Conservation (phyloP, 2,797 vertebrate genomes). For the Chelmon rostratus region DNA sequence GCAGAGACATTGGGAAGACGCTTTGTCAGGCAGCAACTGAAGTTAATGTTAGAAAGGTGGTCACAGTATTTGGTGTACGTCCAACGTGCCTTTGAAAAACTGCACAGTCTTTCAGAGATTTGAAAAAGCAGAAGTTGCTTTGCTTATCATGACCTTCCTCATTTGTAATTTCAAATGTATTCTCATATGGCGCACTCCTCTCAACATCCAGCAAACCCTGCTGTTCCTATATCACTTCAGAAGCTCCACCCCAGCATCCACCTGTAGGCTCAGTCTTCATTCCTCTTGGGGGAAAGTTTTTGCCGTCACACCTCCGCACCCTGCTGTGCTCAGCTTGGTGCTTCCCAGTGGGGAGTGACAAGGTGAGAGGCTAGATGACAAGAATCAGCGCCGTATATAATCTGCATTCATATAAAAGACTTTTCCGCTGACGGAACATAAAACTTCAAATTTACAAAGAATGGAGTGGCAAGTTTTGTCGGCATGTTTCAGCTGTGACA, state of each 20-base stretch:
- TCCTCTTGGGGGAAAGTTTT: conserved; percentile 9
- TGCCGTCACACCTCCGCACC: conserved; percentile 1
- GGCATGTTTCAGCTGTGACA: background rate
- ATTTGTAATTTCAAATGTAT: background rate
- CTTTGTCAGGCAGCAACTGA: conserved; percentile 26
- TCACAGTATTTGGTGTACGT: background rate
- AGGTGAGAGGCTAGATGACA: conserved; percentile 29
- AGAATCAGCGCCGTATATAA: background rate
- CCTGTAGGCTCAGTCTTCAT: conserved; percentile 11
- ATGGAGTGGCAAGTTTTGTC: background rate
- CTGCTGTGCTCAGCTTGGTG: conserved; percentile 19
- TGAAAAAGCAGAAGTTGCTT: background rate
- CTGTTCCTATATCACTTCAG: conserved; percentile 23
- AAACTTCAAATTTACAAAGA: background rate
- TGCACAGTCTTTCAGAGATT: background rate
- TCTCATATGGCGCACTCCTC: background rate
- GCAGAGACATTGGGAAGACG: conserved; percentile 41
- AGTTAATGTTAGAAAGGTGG: background rate
- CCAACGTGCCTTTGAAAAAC: background rate
- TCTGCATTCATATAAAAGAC: background rate
- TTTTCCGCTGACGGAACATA: background rate
- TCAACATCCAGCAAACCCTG: background rate
- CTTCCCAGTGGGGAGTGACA: conserved; percentile 1
- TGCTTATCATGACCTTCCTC: background rate
- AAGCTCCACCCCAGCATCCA: conserved; percentile 13